Evolutionary conservation across 53 echinoderm and acorn worm genomes (phyloP), one percentile per base, ranked within the genome.

Genomic region (Temnopleurus reevesii): DNA sequence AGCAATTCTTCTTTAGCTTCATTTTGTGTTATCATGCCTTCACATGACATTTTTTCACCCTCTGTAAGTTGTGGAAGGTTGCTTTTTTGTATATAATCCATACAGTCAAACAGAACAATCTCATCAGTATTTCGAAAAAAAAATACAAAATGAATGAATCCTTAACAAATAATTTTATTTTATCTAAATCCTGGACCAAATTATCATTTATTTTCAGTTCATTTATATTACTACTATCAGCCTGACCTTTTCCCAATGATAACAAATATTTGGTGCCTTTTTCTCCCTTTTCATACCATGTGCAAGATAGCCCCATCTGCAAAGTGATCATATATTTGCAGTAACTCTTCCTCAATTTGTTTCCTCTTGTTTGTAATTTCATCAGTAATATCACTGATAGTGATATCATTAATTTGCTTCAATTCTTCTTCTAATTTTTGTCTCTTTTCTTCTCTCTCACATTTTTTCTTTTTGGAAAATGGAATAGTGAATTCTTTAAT

Each of bases 201-300:
- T n/a, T n/a, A n/a, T n/a, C n/a, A n/a, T n/a, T n/a, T n/a, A n/a
- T n/a, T n/a, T n/a, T n/a, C n/a, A n/a, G n/a, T n/a, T n/a, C n/a
- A n/a, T n/a, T n/a, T n/a, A n/a, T n/a, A n/a, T n/a, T n/a, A n/a
- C n/a, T n/a, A n/a, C n/a, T n/a, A n/a, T n/a, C n/a, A n/a, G n/a
- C n/a, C n/a, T n/a, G n/a, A n/a, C 30, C 27, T 24, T 64, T 28
- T 3, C 10, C 30, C 4, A 4, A 64, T 24, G 19, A 64, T 43
- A 36, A 76, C 25, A 3, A 76, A 76, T 76, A 76, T 43, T 76
- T 76, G 21, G 33, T 76, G 29, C 76, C 36, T 76, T 76, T 36
- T 18, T 36, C 3, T 29, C 35, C 76, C 76, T 76, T 34, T 76
- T 35, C 76, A 41, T 76, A 76, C 76, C 76, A 76, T 35, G 9